A percentile compares a stretch with the other conserved stretches of the same genome.
Evolutionary conservation across 2,113 vertebrate genomes (phyloP).

Genomic region (Phocoena phocoena): DNA sequence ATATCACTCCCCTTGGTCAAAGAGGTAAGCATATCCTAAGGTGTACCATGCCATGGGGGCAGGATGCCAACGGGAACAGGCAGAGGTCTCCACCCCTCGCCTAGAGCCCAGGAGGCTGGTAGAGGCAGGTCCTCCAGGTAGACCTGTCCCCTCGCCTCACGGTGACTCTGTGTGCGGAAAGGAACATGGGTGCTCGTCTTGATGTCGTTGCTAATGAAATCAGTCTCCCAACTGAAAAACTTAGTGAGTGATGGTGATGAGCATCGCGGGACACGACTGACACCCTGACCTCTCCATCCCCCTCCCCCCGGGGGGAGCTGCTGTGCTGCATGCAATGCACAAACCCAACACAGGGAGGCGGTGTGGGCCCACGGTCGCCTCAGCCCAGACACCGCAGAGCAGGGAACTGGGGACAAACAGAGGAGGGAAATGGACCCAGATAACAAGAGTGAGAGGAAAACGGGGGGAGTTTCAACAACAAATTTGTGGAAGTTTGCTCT

Average conservation of each 20-base stretch:
- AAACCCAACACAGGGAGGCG: conserved; percentile 64
- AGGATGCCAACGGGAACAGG: neutral
- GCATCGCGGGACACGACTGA: neutral
- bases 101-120: neutral
- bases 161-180: neutral
- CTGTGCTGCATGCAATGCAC: neutral
- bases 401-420: neutral
- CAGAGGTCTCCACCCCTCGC: neutral
- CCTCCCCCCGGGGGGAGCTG: accelerated
- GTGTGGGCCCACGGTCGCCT: conserved; percentile 11
- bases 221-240: neutral
- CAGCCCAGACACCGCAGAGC: neutral
- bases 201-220: neutral
- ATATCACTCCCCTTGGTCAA: neutral
- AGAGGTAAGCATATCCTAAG: neutral
- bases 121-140: neutral
- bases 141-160: neutral
- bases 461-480: neutral
- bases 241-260: neutral
- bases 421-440: neutral
- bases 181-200: neutral
- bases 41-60: neutral
- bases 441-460: neutral
- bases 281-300: neutral
- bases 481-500: neutral